phyloP scores from a whole-genome alignment of 2,113 vertebrate species.

The Toxostoma redivivum region DNA sequence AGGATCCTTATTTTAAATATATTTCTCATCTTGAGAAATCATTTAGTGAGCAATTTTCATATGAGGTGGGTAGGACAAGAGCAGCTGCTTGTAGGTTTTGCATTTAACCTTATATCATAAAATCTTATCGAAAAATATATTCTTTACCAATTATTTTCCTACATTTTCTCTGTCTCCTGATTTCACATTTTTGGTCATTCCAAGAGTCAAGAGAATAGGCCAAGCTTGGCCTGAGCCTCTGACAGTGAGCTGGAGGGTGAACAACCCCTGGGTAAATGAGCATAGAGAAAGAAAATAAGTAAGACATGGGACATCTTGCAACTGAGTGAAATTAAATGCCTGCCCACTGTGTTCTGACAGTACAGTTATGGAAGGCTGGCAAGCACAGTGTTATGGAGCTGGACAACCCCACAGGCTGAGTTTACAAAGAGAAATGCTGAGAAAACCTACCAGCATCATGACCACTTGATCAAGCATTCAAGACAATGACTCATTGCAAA shows the following conservation, averaged over 20 bases:
- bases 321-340: neutral
- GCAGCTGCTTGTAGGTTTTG: neutral
- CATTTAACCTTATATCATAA: neutral
- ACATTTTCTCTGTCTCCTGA: neutral
- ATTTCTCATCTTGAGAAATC: neutral
- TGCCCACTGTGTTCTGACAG: neutral
- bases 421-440: neutral
- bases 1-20: neutral
- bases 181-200: slow-evolving; percentile 7
- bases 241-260: neutral
- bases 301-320: neutral
- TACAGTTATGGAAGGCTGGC: neutral
- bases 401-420: neutral
- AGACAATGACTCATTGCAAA: neutral
- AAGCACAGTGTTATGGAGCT: neutral
- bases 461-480: neutral
- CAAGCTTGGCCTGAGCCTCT: neutral
- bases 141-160: neutral
- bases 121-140: neutral
- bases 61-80: neutral
- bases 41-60: neutral
- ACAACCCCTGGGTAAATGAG: neutral
- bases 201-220: neutral
- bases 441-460: neutral
- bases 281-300: neutral